A percentile compares a stretch with the other conserved stretches of the same genome.
Evolutionary conservation across 2,888 invertebrate species (phyloP).

Genomic region (Watsonalla cultraria): DNA sequence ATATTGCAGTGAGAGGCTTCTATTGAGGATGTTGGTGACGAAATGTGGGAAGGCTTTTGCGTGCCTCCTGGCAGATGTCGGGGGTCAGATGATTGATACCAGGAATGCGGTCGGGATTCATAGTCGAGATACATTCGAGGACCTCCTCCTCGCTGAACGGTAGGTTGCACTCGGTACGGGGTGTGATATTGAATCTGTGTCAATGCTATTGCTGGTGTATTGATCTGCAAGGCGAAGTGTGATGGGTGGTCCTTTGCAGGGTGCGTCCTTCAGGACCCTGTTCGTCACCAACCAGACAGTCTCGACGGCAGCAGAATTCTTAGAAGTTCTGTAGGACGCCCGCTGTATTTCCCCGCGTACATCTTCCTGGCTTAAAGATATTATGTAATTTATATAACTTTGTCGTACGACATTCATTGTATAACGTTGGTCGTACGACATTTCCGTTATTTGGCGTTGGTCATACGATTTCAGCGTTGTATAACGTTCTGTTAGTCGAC

Average conservation of each 20-base stretch:
- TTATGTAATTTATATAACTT: too few relatives aligned
- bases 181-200: not conserved
- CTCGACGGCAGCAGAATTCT: not conserved
- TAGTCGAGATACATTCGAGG: constrained; percentile 1
- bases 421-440: too few relatives aligned
- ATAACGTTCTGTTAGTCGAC: too few relatives aligned
- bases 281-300: not conserved
- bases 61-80: constrained; percentile 1
- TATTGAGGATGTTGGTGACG: not conserved
- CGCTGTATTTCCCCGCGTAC: too few relatives aligned
- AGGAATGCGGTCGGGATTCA: constrained; percentile 18
- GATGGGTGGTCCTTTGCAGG: not conserved
- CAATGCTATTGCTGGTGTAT: not conserved
- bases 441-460: too few relatives aligned
- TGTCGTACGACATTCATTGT: too few relatives aligned
- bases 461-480: too few relatives aligned
- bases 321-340: not conserved
- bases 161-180: constrained; percentile 7
- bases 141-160: constrained; percentile 13
- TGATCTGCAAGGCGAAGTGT: not conserved
- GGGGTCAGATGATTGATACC: constrained; percentile 19
- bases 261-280: not conserved
- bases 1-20: not conserved
- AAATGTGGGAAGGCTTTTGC: not conserved
- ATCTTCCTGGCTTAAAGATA: too few relatives aligned